phyloP scores from a whole-genome alignment of 2,888 invertebrate species.

The Darwinula stevensoni region DNA sequence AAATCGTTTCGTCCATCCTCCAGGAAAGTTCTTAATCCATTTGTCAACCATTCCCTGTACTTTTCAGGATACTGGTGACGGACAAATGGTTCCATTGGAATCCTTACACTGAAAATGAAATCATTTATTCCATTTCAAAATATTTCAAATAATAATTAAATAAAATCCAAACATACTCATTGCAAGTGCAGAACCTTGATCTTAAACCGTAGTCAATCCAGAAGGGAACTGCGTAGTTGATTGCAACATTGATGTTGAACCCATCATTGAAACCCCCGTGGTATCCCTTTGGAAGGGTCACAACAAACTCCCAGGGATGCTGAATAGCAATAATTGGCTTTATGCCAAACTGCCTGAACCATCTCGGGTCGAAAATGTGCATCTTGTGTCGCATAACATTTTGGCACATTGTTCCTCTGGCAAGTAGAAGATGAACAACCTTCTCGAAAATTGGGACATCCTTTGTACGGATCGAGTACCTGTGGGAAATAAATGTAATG shows the following conservation, averaged over 20 bases:
- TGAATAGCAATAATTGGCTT: conserved; percentile 2
- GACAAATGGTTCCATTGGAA: conserved; percentile 2
- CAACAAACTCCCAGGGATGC: conserved; percentile 2
- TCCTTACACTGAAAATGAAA: conserved; percentile 2
- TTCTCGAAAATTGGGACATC: conserved; percentile 2
- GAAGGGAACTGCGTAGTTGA: conserved; percentile 2
- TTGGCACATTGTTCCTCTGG: conserved; percentile 2
- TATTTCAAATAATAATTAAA: conserved; percentile 2
- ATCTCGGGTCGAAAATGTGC: conserved; percentile 2
- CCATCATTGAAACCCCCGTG: conserved; percentile 2
- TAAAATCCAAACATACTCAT: conserved; percentile 2
- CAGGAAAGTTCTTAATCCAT: conserved; percentile 2
- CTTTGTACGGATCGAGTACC: conserved; percentile 2
- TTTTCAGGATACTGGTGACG: conserved; percentile 2
- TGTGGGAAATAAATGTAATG: conserved; percentile 2
- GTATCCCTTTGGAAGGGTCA: conserved; percentile 2
- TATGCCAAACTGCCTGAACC: conserved; percentile 2
- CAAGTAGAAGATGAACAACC: conserved; percentile 2
- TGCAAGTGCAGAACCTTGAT: conserved; percentile 2
- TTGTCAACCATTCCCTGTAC: conserved; percentile 2
- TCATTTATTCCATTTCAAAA: conserved; percentile 2
- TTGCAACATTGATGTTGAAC: conserved; percentile 2
- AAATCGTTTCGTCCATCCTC: conserved; percentile 2
- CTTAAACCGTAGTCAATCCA: conserved; percentile 2
- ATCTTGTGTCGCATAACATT: conserved; percentile 2